phyloP scores from a whole-genome alignment of 2,888 invertebrate genomes.

The Chrysolina haemoptera region DNA sequence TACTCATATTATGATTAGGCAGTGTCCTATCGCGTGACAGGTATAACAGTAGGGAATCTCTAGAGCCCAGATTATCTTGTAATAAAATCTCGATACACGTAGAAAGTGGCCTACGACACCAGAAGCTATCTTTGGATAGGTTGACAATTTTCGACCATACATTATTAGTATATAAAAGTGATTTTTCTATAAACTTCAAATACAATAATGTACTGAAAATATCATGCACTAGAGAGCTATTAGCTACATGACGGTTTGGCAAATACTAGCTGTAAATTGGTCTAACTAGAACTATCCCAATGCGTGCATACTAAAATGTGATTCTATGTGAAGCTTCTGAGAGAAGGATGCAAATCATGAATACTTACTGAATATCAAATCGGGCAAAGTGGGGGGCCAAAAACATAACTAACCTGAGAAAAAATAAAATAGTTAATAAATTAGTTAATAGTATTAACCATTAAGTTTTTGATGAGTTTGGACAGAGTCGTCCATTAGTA shows the following conservation, averaged over 20 bases:
- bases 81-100: no score
- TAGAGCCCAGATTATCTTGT: no score
- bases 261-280: neutral
- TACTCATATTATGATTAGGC: no score
- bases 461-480: no score
- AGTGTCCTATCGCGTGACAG: no score
- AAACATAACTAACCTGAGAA: conserved; percentile 67
- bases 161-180: neutral
- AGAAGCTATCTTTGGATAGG: no score
- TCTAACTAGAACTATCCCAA: neutral
- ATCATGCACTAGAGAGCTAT: neutral
- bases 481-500: no score
- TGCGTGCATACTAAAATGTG: conserved; percentile 6
- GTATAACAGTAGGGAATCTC: no score
- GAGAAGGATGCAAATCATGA: conserved; percentile 13
- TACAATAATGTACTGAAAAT: neutral
- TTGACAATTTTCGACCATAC: no score
- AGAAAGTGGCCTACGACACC: no score
- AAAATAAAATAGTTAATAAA: conserved; percentile 44
- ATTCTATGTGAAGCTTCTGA: neutral
- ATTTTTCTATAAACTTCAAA: neutral
- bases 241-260: neutral
- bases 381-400: conserved; percentile 61
- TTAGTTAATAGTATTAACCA: no score
- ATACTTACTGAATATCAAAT: conserved; percentile 63